phyloP scores from a whole-genome alignment of 2,888 invertebrate genomes.

The Prosapia bicincta region DNA sequence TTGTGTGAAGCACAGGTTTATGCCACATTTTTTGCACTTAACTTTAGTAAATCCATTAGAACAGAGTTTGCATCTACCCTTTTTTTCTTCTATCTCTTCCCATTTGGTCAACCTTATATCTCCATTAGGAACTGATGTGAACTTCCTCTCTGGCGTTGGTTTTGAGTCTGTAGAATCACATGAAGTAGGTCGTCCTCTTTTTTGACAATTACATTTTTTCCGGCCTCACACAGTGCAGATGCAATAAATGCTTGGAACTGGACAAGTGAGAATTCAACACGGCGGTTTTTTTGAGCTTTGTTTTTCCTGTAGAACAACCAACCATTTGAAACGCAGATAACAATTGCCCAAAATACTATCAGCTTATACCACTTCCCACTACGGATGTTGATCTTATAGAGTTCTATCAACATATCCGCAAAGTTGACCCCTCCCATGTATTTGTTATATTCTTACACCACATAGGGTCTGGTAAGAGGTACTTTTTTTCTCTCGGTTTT shows the following conservation, averaged over 20 bases:
- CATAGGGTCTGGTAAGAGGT: too few species aligned
- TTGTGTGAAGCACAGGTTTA: background rate
- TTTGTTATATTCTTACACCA: conserved; percentile 40
- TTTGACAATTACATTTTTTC: background rate
- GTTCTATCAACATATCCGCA: conserved; percentile 40
- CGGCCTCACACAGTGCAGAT: background rate
- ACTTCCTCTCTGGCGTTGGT: background rate
- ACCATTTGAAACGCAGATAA: conserved; percentile 33
- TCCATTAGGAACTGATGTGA: background rate
- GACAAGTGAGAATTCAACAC: too few species aligned
- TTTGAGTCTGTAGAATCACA: background rate
- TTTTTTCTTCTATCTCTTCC: background rate
- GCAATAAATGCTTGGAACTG: too few species aligned
- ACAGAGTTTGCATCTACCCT: background rate
- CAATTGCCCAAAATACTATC: conserved; percentile 35
- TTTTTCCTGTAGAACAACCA: conserved; percentile 32
- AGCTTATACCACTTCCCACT: conserved; percentile 38
- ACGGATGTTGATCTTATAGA: conserved; percentile 38
- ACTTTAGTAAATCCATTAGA: background rate
- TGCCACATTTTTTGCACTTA: background rate
- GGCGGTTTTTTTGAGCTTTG: too few species aligned
- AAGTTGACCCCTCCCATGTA: conserved; percentile 42
- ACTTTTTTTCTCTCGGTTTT: conserved; percentile 22
- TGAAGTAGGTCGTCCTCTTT: background rate
- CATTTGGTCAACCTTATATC: background rate